Base-by-base conservation (phyloP, 2,888 invertebrate species). In the Scaptodrosophila latifasciaeformis region DNA sequence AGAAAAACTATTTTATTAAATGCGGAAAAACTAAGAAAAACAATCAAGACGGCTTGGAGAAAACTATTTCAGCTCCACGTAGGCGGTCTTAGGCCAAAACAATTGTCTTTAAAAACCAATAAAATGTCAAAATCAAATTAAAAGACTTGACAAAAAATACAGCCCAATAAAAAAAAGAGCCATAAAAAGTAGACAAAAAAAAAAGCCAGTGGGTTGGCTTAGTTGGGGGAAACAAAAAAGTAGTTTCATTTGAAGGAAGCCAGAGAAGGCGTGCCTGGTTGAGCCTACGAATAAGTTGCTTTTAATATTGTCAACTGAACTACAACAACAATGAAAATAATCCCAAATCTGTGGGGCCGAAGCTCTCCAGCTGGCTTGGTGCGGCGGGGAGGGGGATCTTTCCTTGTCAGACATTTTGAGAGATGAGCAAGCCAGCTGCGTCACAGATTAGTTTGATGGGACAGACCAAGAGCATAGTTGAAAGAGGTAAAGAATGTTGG, bases 1-100 rank as follows among this genome's bases (percentile, higher is more conserved):
- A n/a, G 71, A 57, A 64, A 70, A 77, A 59, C 70, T 59, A 56
- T 67, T 74, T 70, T 74, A 70, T 70, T 77, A 61, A 54, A 59
- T 59, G 60, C 74, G 77, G 70, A 74, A 77, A 67, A 67, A 77
- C 70, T 74, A 10, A 10, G 31, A 31, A 9, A 6, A 27, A 27
- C 9, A 27, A 62, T 67, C 74, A 70, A 78, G 68, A 70, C 60
- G 66, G 59, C 70, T n/a, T n/a, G n/a, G n/a, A n/a, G n/a, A n/a
- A n/a, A n/a, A n/a, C n/a, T n/a, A n/a, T n/a, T n/a, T n/a, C n/a
- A n/a, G n/a, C n/a, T n/a, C n/a, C n/a, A n/a, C n/a, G n/a, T 70
- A 5, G 24, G 24, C 24, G 24, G 4, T 24, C 3, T 24, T 31
- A n/a, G 9, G 31, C 12, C 2, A 31, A 5, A 31, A 12, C n/a